phyloP scores from a whole-genome alignment of 1,140 invertebrate species.

The Drosophila burlai region DNA sequence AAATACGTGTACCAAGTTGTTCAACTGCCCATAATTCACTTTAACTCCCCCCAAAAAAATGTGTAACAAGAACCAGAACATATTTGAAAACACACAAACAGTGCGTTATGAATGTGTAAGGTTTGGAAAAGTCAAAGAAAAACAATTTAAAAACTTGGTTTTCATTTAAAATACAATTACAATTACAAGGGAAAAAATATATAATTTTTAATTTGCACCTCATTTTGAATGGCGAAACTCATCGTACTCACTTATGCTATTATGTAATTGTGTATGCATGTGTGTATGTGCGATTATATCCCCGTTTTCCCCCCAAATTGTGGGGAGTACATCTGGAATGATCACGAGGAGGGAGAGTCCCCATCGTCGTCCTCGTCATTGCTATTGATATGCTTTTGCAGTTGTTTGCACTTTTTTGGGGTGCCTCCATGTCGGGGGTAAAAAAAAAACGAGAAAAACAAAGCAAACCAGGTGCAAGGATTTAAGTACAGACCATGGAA shows the following conservation, averaged over 20 bases:
- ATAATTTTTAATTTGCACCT: neutral
- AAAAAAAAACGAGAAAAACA: neutral
- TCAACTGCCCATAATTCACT: constrained; percentile 70
- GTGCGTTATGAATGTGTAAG: constrained; percentile 9
- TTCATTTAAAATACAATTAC: neutral
- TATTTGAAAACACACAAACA: constrained; percentile 8
- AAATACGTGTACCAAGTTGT: constrained; percentile 60
- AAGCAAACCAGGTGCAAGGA: neutral
- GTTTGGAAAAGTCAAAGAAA: neutral
- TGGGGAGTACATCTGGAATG: constrained; percentile 7
- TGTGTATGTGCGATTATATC: constrained; percentile 10
- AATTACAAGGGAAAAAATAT: neutral
- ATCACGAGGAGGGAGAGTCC: constrained; percentile 16
- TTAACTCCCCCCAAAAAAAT: constrained; percentile 18
- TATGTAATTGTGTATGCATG: constrained; percentile 6
- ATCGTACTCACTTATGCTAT: constrained; percentile 15
- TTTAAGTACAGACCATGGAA: neutral
- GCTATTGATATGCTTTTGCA: constrained; percentile 76
- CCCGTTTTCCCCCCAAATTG: constrained; percentile 13
- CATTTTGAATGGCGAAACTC: constrained; percentile 32
- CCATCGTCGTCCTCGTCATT: constrained; percentile 68
- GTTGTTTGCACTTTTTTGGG: constrained; percentile 67
- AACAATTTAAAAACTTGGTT: neutral
- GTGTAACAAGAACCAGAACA: constrained; percentile 25
- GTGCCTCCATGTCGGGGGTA: neutral